A percentile compares a stretch with the other conserved stretches of the same genome.
Evolutionary conservation across 1,140 invertebrate genomes (phyloP).

Genomic region (Marisa cornuarietis): DNA sequence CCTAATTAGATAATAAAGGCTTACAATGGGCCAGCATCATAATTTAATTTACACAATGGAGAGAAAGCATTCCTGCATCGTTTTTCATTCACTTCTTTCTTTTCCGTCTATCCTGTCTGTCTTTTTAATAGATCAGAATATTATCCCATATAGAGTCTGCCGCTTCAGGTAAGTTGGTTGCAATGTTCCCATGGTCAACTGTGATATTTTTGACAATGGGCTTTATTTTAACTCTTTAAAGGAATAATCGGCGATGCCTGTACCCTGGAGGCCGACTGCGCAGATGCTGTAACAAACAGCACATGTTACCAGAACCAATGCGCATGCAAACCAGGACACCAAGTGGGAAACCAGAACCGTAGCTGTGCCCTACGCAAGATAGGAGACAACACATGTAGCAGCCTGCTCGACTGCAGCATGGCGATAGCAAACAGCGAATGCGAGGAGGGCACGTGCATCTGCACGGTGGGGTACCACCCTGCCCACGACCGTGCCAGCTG

Average conservation of each 20-base stretch:
- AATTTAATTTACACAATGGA: too few relatives aligned
- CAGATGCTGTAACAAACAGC: constrained; percentile 13
- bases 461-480: constrained; percentile 20
- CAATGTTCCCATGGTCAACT: too few relatives aligned
- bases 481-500: constrained; percentile 16
- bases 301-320: constrained; percentile 13
- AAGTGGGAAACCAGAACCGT: not conserved
- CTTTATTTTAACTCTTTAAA: too few relatives aligned
- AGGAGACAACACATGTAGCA: constrained; percentile 25
- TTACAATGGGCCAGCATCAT: too few relatives aligned
- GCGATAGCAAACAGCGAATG: constrained; percentile 35
- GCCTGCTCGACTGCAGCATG: constrained; percentile 31
- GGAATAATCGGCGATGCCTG: constrained; percentile 8
- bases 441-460: constrained; percentile 26
- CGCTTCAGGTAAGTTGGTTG: too few relatives aligned
- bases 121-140: too few relatives aligned
- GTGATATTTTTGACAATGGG: too few relatives aligned
- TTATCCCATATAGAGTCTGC: too few relatives aligned
- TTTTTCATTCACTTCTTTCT: too few relatives aligned
- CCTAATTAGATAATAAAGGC: too few relatives aligned
- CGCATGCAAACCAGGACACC: constrained; percentile 12
- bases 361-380: constrained; percentile 9
- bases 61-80: too few relatives aligned
- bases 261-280: constrained; percentile 26
- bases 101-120: too few relatives aligned